Base-by-base conservation (phyloP, 1,140 invertebrate genomes). In the Euglossa dilemma region DNA sequence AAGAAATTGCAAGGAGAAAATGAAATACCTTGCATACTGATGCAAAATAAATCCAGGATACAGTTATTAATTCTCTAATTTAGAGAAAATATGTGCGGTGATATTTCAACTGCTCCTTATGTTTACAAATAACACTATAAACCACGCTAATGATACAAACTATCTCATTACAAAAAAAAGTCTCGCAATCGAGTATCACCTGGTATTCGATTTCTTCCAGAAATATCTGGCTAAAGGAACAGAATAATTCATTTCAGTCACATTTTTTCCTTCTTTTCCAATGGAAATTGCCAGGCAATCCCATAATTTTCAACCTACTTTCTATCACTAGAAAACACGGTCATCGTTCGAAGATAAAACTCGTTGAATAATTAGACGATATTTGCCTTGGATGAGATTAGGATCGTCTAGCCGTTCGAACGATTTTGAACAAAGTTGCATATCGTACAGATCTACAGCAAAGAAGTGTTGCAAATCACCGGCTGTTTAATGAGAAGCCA, bases 271-370 rank as follows among this genome's bases (percentile, higher is more conserved):
- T 61, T 2, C 28, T 61, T 18, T 23, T 23, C 18, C 36, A 23
- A 36, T 20, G 54, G 28, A 71, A 71, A 71, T 71, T 67, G 23
- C 23, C 11, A n/a, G 43, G 6, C 8, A 5, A 64, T 64, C 50
- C 25, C 50, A 36, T 25, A 54, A 20, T 36, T 71, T 54, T 71
- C 11, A 71, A 71, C n/a, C 47, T 71, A 28, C 28, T 71, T 71
- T 71, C 50, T 71, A 71, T 0, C 12, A n/a, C n/a, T 67, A 67
- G 64, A 67, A 67, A 67, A 67, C 36, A 64, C 28, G 18, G 9
- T 43, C 16, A 18, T 43, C 18, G 63, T 43, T 12, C 9, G 36
- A 43, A 43, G 43, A 64, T 64, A 43, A 54, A 28, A 14, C 0
- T 43, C 28, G 1, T 43, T 64, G 59, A 64, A 64, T 64, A 64